Percentiles rank a stretch among this genome's conserved stretches.
Conservation (phyloP, 2,888 invertebrate genomes). For the Odontomyia ornata region DNA sequence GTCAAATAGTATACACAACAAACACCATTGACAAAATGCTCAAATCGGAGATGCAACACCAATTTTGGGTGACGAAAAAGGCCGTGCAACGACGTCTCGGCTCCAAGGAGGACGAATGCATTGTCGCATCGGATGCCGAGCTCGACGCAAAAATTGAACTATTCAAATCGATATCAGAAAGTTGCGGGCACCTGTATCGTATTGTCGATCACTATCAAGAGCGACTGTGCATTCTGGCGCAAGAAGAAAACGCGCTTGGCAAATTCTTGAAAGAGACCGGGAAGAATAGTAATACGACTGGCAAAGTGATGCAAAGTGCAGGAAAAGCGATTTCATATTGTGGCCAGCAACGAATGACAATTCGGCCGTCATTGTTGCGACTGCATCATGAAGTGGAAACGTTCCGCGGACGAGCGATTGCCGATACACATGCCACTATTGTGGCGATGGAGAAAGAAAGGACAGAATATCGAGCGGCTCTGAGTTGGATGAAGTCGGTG, state of each 20-base stretch:
- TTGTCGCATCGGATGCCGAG: constrained; percentile 95
- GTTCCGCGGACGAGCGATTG: constrained; percentile 91
- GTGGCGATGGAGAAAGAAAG: constrained; percentile 94
- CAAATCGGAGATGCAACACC: constrained; percentile 82
- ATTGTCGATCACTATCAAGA: constrained; percentile 95
- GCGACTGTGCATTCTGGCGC: constrained; percentile 88
- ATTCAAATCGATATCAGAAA: constrained; percentile 91
- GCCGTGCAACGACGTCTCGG: constrained; percentile 91
- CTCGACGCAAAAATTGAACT: constrained; percentile 95
- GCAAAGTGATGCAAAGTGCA: constrained; percentile 80
- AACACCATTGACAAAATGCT: constrained; percentile 57
- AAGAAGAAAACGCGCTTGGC: constrained; percentile 95
- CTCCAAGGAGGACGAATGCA: constrained; percentile 91
- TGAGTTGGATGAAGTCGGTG: constrained; percentile 99
- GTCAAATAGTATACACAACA: neutral
- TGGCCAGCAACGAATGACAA: constrained; percentile 89
- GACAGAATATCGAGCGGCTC: constrained; percentile 92
- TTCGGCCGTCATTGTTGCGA: constrained; percentile 85
- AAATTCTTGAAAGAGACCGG: constrained; percentile 94
- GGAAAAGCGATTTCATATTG: constrained; percentile 90
- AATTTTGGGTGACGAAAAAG: constrained; percentile 98
- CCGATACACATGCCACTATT: constrained; percentile 90
- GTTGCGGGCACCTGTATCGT: constrained; percentile 85
- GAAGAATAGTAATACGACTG: constrained; percentile 86
- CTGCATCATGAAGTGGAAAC: constrained; percentile 92